Conservation (phyloP, 2,888 invertebrate species). For the Pyrochroa serraticornis region DNA sequence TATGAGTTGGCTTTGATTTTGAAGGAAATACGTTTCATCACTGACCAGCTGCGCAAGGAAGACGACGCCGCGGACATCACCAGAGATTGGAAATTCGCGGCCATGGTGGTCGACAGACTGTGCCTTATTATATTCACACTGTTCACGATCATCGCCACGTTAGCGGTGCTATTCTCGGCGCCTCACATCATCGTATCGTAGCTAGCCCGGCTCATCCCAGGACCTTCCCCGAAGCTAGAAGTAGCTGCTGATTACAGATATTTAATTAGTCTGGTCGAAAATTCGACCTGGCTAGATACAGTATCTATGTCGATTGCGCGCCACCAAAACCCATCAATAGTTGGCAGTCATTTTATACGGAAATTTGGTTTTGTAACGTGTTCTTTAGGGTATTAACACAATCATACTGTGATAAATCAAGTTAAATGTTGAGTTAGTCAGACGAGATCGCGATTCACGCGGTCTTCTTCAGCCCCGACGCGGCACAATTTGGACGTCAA, state of each 20-base stretch:
- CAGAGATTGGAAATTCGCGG: conserved; percentile 99
- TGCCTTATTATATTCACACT: conserved; percentile 99
- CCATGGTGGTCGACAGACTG: conserved; percentile 99
- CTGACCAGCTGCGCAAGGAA: conserved; percentile 92
- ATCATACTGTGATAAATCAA: conserved; percentile 72
- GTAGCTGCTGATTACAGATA: conserved; percentile 30
- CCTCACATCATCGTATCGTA: conserved; percentile 94
- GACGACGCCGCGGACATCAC: conserved; percentile 93
- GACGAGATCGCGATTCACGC: conserved; percentile 22
- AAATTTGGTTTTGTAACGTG: conserved; percentile 54
- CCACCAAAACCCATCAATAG: conserved; percentile 38
- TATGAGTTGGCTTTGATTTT: conserved; percentile 94
- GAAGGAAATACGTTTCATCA: conserved; percentile 92
- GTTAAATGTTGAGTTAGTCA: conserved; percentile 68
- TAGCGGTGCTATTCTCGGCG: conserved; percentile 95
- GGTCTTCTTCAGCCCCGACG: not conserved
- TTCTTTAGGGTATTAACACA: conserved; percentile 58
- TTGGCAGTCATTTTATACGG: conserved; percentile 52
- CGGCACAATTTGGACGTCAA: no score
- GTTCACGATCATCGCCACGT: conserved; percentile 96
- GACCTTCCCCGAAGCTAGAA: conserved; percentile 29
- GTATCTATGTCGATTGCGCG: conserved; percentile 39
- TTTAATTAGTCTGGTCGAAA: conserved; percentile 24
- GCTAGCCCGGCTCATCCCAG: conserved; percentile 59
- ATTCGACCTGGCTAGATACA: conserved; percentile 24